Percentiles rank a stretch among this genome's conserved stretches.
Conservation (phyloP, 1,140 invertebrate genomes). For the Drosophila tropicalis region DNA sequence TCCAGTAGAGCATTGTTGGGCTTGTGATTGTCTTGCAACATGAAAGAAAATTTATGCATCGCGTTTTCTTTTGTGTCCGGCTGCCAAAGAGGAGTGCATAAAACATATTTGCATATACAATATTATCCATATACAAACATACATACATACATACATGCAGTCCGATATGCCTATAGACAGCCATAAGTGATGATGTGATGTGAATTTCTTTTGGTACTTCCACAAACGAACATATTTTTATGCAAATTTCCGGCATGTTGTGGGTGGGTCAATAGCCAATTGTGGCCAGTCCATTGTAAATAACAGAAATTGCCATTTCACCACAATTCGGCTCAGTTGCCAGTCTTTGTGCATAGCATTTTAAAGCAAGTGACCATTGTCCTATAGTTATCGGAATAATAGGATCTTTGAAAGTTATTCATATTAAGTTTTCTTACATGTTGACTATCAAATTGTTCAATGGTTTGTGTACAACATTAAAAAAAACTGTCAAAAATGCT, state of each 20-base stretch:
- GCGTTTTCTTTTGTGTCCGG: constrained; percentile 45
- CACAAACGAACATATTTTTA: constrained; percentile 43
- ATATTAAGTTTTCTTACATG: background rate
- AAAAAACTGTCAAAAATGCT: no score
- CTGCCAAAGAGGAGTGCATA: constrained; percentile 24
- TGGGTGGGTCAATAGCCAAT: constrained; percentile 8
- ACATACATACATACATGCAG: background rate
- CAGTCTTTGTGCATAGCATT: background rate
- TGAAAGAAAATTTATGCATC: constrained; percentile 59
- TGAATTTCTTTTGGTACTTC: constrained; percentile 38
- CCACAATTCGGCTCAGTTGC: constrained; percentile 3
- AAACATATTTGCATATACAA: constrained; percentile 3
- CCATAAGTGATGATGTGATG: constrained; percentile 62
- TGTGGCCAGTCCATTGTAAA: constrained; percentile 9
- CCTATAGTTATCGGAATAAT: constrained; percentile 5
- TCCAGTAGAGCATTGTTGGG: background rate
- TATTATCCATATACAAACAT: background rate
- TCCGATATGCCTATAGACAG: constrained; percentile 7
- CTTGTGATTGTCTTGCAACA: constrained; percentile 32
- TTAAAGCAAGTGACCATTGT: constrained; percentile 7
- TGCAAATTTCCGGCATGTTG: constrained; percentile 31
- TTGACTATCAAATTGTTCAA: background rate
- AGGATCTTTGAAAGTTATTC: constrained; percentile 3
- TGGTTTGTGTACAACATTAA: background rate
- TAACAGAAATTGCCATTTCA: constrained; percentile 11